Evolutionary conservation across 2,888 invertebrate genomes (phyloP), one percentile per base, ranked within the genome.

Genomic region (Eristalinus aeneus): DNA sequence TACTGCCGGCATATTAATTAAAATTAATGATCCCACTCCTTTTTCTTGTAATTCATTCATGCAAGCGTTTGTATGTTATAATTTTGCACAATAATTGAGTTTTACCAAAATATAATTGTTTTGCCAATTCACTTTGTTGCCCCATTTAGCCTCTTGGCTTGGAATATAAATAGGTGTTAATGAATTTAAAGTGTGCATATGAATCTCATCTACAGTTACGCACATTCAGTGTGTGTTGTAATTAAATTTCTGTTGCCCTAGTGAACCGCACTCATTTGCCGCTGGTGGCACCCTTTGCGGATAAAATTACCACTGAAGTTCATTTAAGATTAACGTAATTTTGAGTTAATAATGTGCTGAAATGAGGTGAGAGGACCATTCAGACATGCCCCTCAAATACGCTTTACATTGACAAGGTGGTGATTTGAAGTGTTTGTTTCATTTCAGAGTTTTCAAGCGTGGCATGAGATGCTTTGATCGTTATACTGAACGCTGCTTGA

Each of bases 391-490:
- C 8, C 16, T 46, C 16, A 46, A 46, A 46, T 46, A 46, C 16
- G 16, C 6, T 16, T 46, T 16, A 46, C 46, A 46, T 16, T 46
- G 46, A 46, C 46, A 16, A 16, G 46, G 46, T 46, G 46, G 16
- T 46, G 46, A 46, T 16, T 16, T 8, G 46, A 46, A 16, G 46
- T 46, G 16, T 58, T 87, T 71, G 64, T n/a, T 54, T 56, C 56
- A 12, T 89, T 89, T 10, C 89, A 92, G 92, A 71, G 90, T 92
- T 67, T 92, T 92, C 71, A 90, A 90, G 77, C 90, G 90, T 20
- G 92, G 92, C 67, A 91, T 92, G 90, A 88, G 88, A 78, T 92
- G 92, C 73, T 92, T 92, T 77, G 92, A 92, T 80, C 90, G 89
- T 6, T 92, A 92, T 58, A 89, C 91, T 2, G 89, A 89, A 12